A percentile compares a stretch with the other conserved stretches of the same genome.
phyloP scores from a whole-genome alignment of 2,888 invertebrate species.

The Galeruca laticollis region DNA sequence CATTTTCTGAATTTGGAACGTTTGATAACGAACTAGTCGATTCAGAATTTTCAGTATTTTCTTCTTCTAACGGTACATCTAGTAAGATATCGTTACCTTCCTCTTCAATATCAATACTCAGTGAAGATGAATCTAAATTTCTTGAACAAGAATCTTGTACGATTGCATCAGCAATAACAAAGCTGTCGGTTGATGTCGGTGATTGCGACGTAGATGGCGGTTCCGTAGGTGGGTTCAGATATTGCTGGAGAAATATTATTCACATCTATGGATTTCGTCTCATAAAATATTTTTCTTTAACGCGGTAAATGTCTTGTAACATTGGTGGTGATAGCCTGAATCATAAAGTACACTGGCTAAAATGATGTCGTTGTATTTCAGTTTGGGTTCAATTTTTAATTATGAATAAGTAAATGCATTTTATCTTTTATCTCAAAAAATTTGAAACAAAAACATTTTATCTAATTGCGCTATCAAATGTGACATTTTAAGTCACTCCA shows the following conservation, averaged over 20 bases:
- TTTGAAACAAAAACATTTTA: too few species aligned
- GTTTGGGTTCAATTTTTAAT: too few species aligned
- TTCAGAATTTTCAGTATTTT: too few species aligned
- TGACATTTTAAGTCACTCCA: too few species aligned
- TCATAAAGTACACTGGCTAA: background rate
- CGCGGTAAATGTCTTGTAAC: background rate
- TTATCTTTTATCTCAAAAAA: too few species aligned
- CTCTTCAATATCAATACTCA: background rate
- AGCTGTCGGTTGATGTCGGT: background rate
- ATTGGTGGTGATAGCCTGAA: background rate
- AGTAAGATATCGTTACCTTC: background rate
- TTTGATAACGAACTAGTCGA: too few species aligned
- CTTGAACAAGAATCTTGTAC: background rate
- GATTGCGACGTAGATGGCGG: background rate
- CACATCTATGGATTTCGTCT: too few species aligned
- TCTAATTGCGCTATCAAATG: too few species aligned
- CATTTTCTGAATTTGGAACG: too few species aligned
- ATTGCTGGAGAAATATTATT: too few species aligned
- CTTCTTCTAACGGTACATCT: background rate
- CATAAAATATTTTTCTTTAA: background rate
- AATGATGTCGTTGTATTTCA: background rate
- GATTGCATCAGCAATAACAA: background rate
- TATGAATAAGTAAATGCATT: too few species aligned
- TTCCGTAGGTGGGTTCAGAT: too few species aligned
- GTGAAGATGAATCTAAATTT: background rate